A percentile compares a stretch with the other conserved stretches of the same genome.
Evolutionary conservation across 2,113 vertebrate species (phyloP).

Genomic region (Dicerorhinus sumatrensis): DNA sequence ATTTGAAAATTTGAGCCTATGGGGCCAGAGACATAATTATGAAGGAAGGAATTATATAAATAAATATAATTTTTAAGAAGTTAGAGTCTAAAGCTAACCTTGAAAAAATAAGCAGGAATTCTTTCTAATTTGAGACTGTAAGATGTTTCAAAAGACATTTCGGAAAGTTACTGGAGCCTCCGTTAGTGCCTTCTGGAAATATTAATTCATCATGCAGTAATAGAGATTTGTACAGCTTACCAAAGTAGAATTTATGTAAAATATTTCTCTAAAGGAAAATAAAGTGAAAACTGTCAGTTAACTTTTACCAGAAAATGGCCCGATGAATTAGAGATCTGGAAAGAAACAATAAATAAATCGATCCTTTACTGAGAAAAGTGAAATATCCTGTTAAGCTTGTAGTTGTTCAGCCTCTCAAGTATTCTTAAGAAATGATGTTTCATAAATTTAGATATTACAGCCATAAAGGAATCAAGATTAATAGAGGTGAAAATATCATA

Average conservation of each 20-base stretch:
- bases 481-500: background rate
- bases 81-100: background rate
- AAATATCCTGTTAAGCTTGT: slow-evolving; percentile 31
- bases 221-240: background rate
- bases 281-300: background rate
- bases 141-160: background rate
- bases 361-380: slow-evolving; percentile 12
- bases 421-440: slow-evolving; percentile 33
- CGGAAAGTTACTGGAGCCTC: background rate
- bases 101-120: slow-evolving; percentile 6
- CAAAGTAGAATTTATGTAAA: slow-evolving; percentile 38
- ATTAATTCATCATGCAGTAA: background rate
- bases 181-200: background rate
- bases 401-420: background rate
- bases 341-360: background rate
- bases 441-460: background rate
- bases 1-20: background rate
- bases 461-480: background rate
- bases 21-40: background rate
- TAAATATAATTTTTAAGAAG: slow-evolving; percentile 8
- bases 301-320: background rate
- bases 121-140: background rate
- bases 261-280: slow-evolving; percentile 37
- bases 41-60: background rate
- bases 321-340: background rate